These are phyloP conservation scores for Coleophora flavipennella DNA, from an alignment of 2,888 invertebrate species.

Conservation along the genomic window DNA sequence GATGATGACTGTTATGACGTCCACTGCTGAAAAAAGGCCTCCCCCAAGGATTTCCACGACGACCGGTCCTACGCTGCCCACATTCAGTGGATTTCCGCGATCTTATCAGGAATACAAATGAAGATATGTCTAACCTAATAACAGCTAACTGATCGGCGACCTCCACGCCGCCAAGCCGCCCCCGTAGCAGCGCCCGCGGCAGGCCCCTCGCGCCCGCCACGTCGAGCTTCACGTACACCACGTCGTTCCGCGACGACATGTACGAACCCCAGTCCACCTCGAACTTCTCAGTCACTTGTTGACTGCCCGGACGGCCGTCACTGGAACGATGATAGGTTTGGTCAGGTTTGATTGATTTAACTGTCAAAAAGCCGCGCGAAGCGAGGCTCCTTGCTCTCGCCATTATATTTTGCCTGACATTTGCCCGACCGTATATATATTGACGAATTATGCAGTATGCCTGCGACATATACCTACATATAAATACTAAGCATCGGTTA, in stretches of 20 bases:
- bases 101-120: background rate
- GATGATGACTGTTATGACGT: too few relatives aligned
- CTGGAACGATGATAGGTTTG: constrained; percentile 58
- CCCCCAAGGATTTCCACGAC: too few relatives aligned
- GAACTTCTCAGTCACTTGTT: constrained; percentile 91
- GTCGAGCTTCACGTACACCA: constrained; percentile 92
- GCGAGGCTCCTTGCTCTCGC: too few relatives aligned
- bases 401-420: too few relatives aligned
- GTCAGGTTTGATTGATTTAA: too few relatives aligned
- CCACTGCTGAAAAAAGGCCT: too few relatives aligned
- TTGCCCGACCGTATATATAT: too few relatives aligned
- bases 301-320: constrained; percentile 93
- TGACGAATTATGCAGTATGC: too few relatives aligned
- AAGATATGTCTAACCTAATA: constrained; percentile 65
- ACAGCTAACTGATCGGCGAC: constrained; percentile 94
- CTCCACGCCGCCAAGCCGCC: constrained; percentile 89
- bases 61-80: too few relatives aligned
- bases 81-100: background rate
- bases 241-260: constrained; percentile 91
- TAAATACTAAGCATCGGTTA: too few relatives aligned
- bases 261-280: constrained; percentile 93
- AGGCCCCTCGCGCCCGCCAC: constrained; percentile 89
- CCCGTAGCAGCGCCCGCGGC: constrained; percentile 85
- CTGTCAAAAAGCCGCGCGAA: too few relatives aligned
- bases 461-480: too few relatives aligned